Evolutionary conservation across 2,797 vertebrate genomes (phyloP), one percentile per base, ranked within the genome.

Genomic region (Tiaroga cobitis): DNA sequence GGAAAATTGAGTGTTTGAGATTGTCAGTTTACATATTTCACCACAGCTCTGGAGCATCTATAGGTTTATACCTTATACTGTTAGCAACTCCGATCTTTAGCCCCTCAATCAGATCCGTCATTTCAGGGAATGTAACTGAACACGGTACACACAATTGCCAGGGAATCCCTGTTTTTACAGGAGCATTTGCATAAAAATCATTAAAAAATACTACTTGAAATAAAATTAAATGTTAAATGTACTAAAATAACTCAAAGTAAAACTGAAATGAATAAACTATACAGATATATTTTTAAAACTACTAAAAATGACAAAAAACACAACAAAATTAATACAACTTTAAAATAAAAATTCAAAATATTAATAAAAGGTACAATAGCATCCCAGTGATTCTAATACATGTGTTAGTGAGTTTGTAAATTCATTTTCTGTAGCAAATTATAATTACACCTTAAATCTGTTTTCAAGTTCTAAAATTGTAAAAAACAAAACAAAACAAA

Each of bases 21-120:
- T 32, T 68, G 37, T 86, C 74, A 41, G 82, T 86, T 86, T 86
- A 73, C 87, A 88, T 82, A 84, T 74, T 86, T 83, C 78, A 69
- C 70, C 81, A 69, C 32, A 32, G 41, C n/a, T 63, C 37, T 82
- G 65, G 74, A 67, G 83, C 68, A 88, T 83, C 84, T 51, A 70
- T 63, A 34, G 63, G 78, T 72, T 49, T 85, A 29, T 37, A 37
- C 37, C 5, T 0, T 5, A 37, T 68, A 51, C 1, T 10, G 21
- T 9, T 56, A 59, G 54, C n/a, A 56, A 56, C 54, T 9, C 59
- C 3, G 11, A 63, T 63, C 26, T 63, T 16, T 15, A 63, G 26
- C 59, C n/a, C 13, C n/a, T 26, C n/a, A 26, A 63, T 63, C 59
- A 63, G 56, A 26, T 26, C n/a, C 13, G 59, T 63, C n/a, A 63